phyloP scores from a whole-genome alignment of 2,113 vertebrate species.

The Toxostoma redivivum region DNA sequence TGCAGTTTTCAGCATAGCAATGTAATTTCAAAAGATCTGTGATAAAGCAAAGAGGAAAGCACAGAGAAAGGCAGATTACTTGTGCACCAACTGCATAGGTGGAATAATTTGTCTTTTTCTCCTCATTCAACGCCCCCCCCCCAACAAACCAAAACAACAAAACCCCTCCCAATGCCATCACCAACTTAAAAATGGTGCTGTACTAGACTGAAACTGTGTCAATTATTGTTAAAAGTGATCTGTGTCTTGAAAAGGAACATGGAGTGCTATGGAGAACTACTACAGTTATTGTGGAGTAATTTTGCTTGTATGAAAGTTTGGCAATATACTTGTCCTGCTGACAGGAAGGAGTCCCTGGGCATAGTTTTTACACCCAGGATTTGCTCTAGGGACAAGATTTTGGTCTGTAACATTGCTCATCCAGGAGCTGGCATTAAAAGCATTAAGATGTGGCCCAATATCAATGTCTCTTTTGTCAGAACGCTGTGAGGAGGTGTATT shows the following conservation, averaged over 20 bases:
- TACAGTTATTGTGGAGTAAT: not conserved
- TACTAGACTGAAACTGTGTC: not conserved
- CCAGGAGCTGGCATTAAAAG: not conserved
- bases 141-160: not conserved
- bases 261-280: not conserved
- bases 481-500: not conserved
- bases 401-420: not conserved
- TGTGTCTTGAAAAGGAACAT: not conserved
- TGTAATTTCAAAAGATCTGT: not conserved
- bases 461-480: not conserved
- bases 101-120: not conserved
- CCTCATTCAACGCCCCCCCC: rapidly evolving
- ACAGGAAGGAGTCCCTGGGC: not conserved
- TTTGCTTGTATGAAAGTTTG: not conserved
- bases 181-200: not conserved
- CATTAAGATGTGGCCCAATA: not conserved
- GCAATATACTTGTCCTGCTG: not conserved
- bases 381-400: not conserved
- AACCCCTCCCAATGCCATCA: not conserved
- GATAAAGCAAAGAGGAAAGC: not conserved
- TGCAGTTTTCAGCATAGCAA: not conserved
- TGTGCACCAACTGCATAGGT: not conserved
- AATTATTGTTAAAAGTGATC: not conserved
- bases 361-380: not conserved
- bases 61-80: not conserved